These are phyloP conservation scores for Podocnemis expansa DNA, from an alignment of 2,113 vertebrate genomes.

Conservation along the genomic window DNA sequence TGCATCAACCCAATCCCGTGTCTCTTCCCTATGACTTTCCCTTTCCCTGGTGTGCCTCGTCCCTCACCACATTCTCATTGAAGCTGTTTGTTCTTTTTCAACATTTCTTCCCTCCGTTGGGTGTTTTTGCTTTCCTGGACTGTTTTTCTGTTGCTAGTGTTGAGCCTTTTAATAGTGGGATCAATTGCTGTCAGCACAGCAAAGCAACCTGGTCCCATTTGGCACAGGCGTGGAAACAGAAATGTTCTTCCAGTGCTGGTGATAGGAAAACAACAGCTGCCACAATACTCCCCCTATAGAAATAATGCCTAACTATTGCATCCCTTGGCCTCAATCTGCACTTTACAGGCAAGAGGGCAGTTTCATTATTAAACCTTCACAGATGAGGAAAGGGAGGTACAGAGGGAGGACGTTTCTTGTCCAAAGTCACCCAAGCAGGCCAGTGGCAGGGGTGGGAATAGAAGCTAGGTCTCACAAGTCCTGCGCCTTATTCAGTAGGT, in stretches of 20 bases:
- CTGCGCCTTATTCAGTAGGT: neutral
- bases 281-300: neutral
- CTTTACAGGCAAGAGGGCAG: neutral
- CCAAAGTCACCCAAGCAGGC: neutral
- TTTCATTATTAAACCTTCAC: neutral
- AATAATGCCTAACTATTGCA: neutral
- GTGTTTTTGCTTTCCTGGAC: slow-evolving; percentile 14
- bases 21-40: neutral
- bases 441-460: neutral
- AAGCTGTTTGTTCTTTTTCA: neutral
- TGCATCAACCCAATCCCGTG: neutral
- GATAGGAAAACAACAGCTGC: neutral
- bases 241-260: slow-evolving; percentile 16
- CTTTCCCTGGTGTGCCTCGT: neutral
- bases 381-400: neutral
- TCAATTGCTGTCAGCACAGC: slow-evolving; percentile 36
- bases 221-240: slow-evolving; percentile 9
- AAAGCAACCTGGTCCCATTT: neutral
- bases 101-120: neutral
- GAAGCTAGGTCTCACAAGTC: neutral
- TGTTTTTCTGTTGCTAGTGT: neutral
- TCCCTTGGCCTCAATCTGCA: neutral
- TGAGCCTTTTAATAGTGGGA: neutral
- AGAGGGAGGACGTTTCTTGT: neutral
- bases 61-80: neutral